phyloP scores from a whole-genome alignment of 2,888 invertebrate species.

The Drosophila incognita region DNA sequence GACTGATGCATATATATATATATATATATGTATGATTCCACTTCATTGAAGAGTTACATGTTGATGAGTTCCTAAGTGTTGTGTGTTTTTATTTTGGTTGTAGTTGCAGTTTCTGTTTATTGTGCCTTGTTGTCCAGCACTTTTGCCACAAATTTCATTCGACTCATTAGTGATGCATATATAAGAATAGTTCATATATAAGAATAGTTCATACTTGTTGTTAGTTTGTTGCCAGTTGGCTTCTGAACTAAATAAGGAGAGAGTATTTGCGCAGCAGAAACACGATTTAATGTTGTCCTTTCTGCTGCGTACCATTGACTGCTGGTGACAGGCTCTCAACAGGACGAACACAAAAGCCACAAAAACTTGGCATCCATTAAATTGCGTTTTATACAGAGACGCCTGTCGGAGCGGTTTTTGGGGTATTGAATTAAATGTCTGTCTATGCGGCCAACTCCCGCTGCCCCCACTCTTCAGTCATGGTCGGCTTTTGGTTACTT shows the following conservation, averaged over 20 bases:
- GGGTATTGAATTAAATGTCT: constrained; percentile 69
- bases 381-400: constrained; percentile 73
- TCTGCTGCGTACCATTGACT: constrained; percentile 43
- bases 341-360: constrained; percentile 52
- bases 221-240: background rate
- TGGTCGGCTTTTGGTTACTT: constrained; percentile 20
- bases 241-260: background rate
- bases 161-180: constrained; percentile 31
- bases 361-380: constrained; percentile 68
- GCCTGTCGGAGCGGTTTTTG: constrained; percentile 46
- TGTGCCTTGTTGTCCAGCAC: constrained; percentile 7
- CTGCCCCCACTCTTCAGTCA: background rate
- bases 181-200: constrained; percentile 5
- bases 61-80: background rate
- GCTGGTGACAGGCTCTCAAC: constrained; percentile 67
- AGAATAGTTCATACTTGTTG: background rate
- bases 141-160: constrained; percentile 1
- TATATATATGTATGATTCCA: constrained; percentile 48
- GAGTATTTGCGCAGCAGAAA: constrained; percentile 26
- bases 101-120: constrained; percentile 1
- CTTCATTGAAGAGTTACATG: constrained; percentile 72
- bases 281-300: background rate
- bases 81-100: background rate
- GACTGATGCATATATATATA: background rate
- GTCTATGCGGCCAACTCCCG: constrained; percentile 5